These are phyloP conservation scores for Dicentrarchus labrax DNA, from an alignment of 2,113 vertebrate genomes.

Conservation along the genomic window DNA sequence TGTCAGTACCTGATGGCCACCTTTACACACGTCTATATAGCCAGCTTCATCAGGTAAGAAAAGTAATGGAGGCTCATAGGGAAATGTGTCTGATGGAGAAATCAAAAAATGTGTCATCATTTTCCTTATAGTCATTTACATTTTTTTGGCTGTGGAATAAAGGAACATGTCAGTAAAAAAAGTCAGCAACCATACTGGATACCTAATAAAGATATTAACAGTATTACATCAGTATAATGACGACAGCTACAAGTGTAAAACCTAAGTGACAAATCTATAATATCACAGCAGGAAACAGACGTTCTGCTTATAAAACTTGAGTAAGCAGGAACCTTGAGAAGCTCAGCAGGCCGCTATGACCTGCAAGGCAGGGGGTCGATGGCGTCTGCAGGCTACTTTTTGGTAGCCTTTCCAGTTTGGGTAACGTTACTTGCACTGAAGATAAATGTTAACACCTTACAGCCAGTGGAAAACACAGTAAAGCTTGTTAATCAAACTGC, in stretches of 20 bases:
- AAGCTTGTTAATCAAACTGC: neutral
- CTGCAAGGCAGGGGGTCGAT: no score
- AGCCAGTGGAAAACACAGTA: neutral
- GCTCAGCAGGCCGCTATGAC: no score
- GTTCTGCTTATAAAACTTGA: no score
- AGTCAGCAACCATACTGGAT: no score
- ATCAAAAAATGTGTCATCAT: neutral
- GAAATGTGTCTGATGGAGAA: no score
- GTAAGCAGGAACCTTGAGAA: no score
- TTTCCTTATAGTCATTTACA: neutral
- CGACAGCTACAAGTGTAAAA: neutral
- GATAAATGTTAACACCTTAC: neutral
- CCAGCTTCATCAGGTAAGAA: constrained; percentile 95
- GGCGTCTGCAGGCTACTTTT: neutral
- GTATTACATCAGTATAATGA: neutral
- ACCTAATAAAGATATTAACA: no score
- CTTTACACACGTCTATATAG: constrained; percentile 98
- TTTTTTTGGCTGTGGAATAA: neutral
- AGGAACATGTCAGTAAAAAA: neutral
- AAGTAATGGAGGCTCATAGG: neutral
- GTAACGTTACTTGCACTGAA: neutral
- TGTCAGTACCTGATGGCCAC: constrained; percentile 99
- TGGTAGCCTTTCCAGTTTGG: neutral
- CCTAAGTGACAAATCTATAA: no score
- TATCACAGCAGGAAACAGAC: no score